Evolutionary conservation across 2,113 vertebrate genomes (phyloP), one percentile per base, ranked within the genome.

Genomic region (Leucoraja erinaceus): DNA sequence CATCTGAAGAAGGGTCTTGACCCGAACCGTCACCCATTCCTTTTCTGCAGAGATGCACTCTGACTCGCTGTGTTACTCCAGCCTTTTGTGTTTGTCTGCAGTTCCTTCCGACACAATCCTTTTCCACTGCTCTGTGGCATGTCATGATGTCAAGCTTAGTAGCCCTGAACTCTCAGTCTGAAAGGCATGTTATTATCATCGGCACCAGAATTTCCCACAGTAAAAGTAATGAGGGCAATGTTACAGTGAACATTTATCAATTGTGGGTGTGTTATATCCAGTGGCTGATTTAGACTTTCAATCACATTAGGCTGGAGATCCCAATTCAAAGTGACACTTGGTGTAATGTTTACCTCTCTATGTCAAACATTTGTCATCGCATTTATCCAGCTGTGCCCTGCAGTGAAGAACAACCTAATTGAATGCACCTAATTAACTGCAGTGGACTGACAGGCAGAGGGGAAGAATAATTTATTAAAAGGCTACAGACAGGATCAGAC

Each of bases 261-360:
- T 66, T 8, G 59, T 88, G 83, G 68, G 66, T 47, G 31, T 90
- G 86, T 90, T 33, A 9, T 61, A 4, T 28, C 33, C 90, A 54
- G 22, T 28, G 3, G 70, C 33, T 47, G 66, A 70, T 91, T 90
- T 22, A 70, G 31, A 10, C 63, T 22, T 68, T 91, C 68, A 91
- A 72, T 74, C 38, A 90, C n/a, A 9, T 4, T 2, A 81, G 78
- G 38, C 38, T 2, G 4, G 83, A 8, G 83, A 63, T 54, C 33
- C 54, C 31, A 72, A 91, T 74, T 18, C 66, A 74, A 22, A 14
- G 33, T 91, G 66, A 72, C 68, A 54, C 28, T 38, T 54, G 38
- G 90, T 91, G 68, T 91, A 72, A 91, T 91, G 72, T 91, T 91
- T 91, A 91, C 90, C 68, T 74, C 38, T 72, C 90, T 28, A 28